Evolutionary conservation across 2,888 invertebrate species (phyloP), one percentile per base, ranked within the genome.

Genomic region (Cheilosia vernalis): DNA sequence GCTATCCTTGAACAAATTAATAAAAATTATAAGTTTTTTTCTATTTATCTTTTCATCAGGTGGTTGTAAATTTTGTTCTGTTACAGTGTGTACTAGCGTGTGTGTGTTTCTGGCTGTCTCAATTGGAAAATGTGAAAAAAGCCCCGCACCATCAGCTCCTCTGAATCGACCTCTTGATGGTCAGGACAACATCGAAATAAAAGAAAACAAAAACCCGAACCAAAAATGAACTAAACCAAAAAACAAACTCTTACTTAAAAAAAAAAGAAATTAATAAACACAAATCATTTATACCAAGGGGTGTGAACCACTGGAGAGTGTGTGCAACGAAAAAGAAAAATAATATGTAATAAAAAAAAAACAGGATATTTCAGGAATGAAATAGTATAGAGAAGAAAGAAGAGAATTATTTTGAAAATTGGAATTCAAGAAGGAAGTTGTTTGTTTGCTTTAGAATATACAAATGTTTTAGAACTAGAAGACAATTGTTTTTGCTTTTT

Each of bases 361-460:
- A 78, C 56, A 69, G 80, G 64, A 64, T 76, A 70, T 84, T 84
- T 60, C 74, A 80, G 84, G 79, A 84, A 84, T 84, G 79, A 84
- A 84, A 80, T 74, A 84, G 84, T 76, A 84, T 74, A 84, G 64
- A 84, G 79, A 51, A 80, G 64, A 69, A 78, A 70, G 47, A 42
- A 78, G 53, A 77, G 53, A 67, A 33, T 37, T 70, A 49, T 56
- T 87, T 83, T 82, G 78, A 80, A 87, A 87, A 87, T 80, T 81
- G 87, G 84, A 84, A 81, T 80, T 81, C 82, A 77, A 88, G 87
- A 88, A 85, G 87, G 87, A 87, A 87, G 78, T 86, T 74, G 63
- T 83, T 49, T 66, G 21, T 70, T 61, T 77, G 76, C 73, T 51
- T 42, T 78, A 80, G 79, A 89, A 89, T 77, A 78, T 72, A 84